A percentile compares a stretch with the other conserved stretches of the same genome.
Evolutionary conservation across 2,888 invertebrate species (phyloP).

Genomic region (Neuroscelio doddi): DNA sequence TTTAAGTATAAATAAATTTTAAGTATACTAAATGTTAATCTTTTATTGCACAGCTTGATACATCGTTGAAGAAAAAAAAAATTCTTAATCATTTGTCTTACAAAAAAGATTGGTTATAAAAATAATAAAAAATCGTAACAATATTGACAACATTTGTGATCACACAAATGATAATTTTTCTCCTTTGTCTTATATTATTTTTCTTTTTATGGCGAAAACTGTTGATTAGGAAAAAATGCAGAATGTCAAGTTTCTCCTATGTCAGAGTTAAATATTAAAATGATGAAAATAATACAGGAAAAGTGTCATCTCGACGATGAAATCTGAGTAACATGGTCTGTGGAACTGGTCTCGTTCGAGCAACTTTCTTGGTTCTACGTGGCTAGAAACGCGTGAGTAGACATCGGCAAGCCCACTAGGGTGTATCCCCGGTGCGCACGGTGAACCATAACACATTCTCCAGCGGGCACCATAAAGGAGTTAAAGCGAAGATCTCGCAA

Average conservation of each 20-base stretch:
- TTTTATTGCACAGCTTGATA: too few relatives aligned
- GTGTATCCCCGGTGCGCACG: slow-evolving; percentile 39
- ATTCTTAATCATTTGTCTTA: too few relatives aligned
- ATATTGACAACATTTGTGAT: neutral
- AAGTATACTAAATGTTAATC: too few relatives aligned
- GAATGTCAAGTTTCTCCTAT: too few relatives aligned
- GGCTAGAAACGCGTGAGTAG: too few relatives aligned
- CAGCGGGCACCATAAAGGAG: slow-evolving; percentile 38
- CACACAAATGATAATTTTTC: neutral
- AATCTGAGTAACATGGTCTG: too few relatives aligned
- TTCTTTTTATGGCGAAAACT: neutral
- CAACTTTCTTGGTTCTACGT: slow-evolving; percentile 38
- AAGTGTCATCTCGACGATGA: neutral
- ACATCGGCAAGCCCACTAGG: slow-evolving; percentile 41
- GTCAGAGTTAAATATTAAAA: too few relatives aligned
- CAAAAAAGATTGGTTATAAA: too few relatives aligned
- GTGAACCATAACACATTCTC: slow-evolving; percentile 47
- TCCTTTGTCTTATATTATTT: neutral
- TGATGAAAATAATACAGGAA: neutral
- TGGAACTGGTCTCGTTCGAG: slow-evolving; percentile 26
- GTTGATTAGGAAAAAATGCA: too few relatives aligned
- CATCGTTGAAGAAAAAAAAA: too few relatives aligned
- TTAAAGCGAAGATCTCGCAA: slow-evolving; percentile 22
- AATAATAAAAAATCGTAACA: too few relatives aligned
- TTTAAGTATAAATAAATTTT: too few relatives aligned